phyloP scores from a whole-genome alignment of 2,113 vertebrate species.

The Bettongia penicillata region DNA sequence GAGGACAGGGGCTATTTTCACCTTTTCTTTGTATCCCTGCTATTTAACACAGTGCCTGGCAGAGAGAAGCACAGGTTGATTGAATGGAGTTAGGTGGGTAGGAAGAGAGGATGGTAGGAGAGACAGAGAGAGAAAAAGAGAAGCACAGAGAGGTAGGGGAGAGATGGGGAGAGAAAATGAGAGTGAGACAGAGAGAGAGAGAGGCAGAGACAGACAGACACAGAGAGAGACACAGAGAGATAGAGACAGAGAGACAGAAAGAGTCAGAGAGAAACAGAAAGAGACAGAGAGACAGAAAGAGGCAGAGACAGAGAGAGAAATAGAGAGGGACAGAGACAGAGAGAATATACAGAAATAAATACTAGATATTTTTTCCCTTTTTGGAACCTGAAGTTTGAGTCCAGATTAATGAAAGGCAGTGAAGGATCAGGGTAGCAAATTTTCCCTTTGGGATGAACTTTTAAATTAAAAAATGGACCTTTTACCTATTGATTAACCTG shows the following conservation, averaged over 20 bases:
- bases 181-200: too few relatives aligned
- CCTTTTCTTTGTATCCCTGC: neutral
- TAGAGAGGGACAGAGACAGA: neutral
- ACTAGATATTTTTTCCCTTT: neutral
- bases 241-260: too few relatives aligned
- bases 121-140: neutral
- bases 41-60: neutral
- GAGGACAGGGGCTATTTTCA: neutral
- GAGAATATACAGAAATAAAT: neutral
- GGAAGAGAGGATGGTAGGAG: neutral
- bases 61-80: neutral
- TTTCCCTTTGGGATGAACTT: neutral
- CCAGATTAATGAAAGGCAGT: neutral
- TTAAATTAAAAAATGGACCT: neutral
- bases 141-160: too few relatives aligned
- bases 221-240: too few relatives aligned
- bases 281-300: neutral
- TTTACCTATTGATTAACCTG: neutral
- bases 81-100: neutral
- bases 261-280: too few relatives aligned
- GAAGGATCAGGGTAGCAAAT: neutral
- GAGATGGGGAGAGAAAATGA: too few relatives aligned
- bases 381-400: neutral
- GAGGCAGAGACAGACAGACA: too few relatives aligned
- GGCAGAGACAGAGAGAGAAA: neutral